Evolutionary conservation across 92 coral and sea anemone genomes (phyloP).

Genomic region (Epizoanthus rinbou): DNA sequence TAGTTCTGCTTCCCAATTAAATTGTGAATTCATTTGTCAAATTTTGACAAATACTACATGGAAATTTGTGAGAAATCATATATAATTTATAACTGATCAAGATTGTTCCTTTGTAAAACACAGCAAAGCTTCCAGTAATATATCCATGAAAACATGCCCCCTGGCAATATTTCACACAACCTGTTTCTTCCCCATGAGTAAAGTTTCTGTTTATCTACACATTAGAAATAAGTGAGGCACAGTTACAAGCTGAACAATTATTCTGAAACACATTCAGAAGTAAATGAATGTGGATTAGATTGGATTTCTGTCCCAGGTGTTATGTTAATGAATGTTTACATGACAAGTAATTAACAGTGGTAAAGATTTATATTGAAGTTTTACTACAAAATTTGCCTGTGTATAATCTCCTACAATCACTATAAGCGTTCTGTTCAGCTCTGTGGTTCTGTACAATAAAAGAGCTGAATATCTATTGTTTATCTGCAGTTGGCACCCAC

Average conservation of each 20-base stretch:
- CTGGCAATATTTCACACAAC: neutral
- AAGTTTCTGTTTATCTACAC: conserved; percentile 21
- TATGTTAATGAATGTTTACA: neutral
- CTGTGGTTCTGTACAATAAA: neutral
- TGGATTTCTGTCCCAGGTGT: conserved; percentile 13
- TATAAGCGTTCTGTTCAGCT: neutral
- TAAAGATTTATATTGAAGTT: neutral
- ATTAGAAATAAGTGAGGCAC: neutral
- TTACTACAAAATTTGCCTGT: neutral
- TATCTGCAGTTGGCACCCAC: neutral
- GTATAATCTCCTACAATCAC: neutral
- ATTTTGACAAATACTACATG: too few species aligned
- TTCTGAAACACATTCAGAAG: conserved; percentile 1
- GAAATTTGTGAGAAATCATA: too few species aligned
- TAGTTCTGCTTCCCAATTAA: too few species aligned
- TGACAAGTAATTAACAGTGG: neutral
- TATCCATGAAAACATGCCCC: neutral
- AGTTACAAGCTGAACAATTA: neutral
- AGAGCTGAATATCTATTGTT: neutral
- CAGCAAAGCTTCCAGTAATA: neutral
- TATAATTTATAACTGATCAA: too few species aligned
- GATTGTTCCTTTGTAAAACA: neutral
- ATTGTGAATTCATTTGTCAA: too few species aligned
- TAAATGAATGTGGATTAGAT: neutral
- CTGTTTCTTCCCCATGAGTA: conserved; percentile 18